These are phyloP conservation scores for Euclidia mi DNA, from an alignment of 2,888 invertebrate genomes.

Conservation along the genomic window DNA sequence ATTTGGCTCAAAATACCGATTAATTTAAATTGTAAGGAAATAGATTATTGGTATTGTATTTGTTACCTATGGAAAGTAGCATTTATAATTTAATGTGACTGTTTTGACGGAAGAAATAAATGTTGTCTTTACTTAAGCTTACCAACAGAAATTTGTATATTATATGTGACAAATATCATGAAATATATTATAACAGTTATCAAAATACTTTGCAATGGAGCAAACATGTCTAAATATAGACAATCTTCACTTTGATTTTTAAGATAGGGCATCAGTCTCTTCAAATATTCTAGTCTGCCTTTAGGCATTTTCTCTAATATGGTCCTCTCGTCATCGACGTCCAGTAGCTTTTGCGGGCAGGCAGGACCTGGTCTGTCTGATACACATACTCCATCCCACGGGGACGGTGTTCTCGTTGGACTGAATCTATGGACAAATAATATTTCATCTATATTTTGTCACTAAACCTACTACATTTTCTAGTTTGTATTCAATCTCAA, in stretches of 20 bases:
- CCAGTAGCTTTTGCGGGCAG: conserved; percentile 97
- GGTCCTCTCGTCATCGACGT: conserved; percentile 95
- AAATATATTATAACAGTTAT: no score
- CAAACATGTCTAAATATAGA: conserved; percentile 98
- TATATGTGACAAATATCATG: no score
- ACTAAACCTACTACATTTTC: no score
- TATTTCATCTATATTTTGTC: not conserved
- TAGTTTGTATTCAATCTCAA: no score
- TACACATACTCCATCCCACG: conserved; percentile 96
- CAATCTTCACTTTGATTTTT: conserved; percentile 99
- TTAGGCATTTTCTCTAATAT: conserved; percentile 96
- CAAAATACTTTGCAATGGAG: conserved; percentile 96
- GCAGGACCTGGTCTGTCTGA: conserved; percentile 96
- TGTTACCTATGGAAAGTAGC: no score
- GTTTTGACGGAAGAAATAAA: no score
- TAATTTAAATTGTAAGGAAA: no score
- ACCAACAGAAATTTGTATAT: no score
- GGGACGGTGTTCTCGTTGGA: conserved; percentile 97
- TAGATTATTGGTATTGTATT: no score
- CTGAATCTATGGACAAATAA: conserved; percentile 92
- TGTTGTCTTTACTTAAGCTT: no score
- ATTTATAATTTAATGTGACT: no score
- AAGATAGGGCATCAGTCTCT: conserved; percentile 96
- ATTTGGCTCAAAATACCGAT: no score
- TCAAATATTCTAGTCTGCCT: conserved; percentile 97